Conservation (phyloP, 92 coral and sea anemone species). For the Zoanthus solanderi region DNA sequence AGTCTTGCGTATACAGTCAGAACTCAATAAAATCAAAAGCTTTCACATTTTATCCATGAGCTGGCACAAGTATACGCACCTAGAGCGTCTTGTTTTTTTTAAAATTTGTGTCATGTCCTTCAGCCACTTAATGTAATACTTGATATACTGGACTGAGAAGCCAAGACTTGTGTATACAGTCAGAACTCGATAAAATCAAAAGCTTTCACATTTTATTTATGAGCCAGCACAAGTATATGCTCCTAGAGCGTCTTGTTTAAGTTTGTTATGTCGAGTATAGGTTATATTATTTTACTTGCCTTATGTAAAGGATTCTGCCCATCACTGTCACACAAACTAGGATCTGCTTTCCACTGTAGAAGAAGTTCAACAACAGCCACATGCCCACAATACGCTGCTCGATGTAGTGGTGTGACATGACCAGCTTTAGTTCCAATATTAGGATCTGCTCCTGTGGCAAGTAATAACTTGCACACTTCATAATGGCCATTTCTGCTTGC, state of each 20-base stretch:
- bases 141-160: too few relatives aligned
- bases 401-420: slow-evolving; percentile 82
- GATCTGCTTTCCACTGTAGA: slow-evolving; percentile 76
- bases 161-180: too few relatives aligned
- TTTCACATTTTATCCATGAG: too few relatives aligned
- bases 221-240: too few relatives aligned
- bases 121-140: neutral
- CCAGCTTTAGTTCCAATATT: slow-evolving; percentile 91
- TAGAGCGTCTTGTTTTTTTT: too few relatives aligned
- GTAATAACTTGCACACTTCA: slow-evolving; percentile 76
- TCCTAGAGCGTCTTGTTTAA: too few relatives aligned
- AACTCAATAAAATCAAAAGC: too few relatives aligned
- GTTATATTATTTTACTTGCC: slow-evolving; percentile 42
- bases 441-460: slow-evolving; percentile 79
- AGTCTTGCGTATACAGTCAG: neutral
- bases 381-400: slow-evolving; percentile 95
- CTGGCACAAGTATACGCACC: too few relatives aligned
- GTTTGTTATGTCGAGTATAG: neutral
- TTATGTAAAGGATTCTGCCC: slow-evolving; percentile 93
- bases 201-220: too few relatives aligned
- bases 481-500: slow-evolving; percentile 90
- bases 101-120: neutral
- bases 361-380: slow-evolving; percentile 62
- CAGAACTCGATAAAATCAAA: too few relatives aligned
- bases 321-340: slow-evolving; percentile 79